Base-by-base conservation (phyloP, 2,888 invertebrate genomes). In the Patella depressa region DNA sequence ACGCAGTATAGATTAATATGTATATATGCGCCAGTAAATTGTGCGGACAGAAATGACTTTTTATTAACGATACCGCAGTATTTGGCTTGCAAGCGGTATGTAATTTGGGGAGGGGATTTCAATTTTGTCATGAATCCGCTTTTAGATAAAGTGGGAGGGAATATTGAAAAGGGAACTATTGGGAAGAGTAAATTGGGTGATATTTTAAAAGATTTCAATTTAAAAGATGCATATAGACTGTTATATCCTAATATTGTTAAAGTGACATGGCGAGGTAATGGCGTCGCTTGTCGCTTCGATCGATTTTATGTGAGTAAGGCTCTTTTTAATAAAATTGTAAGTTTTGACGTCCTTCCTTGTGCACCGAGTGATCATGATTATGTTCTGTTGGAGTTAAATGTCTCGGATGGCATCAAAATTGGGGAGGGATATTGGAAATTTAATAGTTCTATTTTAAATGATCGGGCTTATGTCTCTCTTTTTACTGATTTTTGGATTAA, bases 401-500 rank as follows among this genome's bases (percentile, higher is more conserved):
- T 65, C 19, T 65, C 65, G 65, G 65, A 15, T 15, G 65, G 19
- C n/a, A 65, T 65, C 17, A n/a, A 19, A 65, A 65, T 65, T 65
- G 65, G 65, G 19, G 65, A 65, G 65, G 65, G 65, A 14, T 65
- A 65, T n/a, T 65, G 65, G 65, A 65, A 65, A 15, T 65, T 65
- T 5, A 65, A 65, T n/a, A 65, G 19, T 2, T 65, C 65, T 15
- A 65, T 65, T 65, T 65, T 65, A 19, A n/a, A 65, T 19, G 65
- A 65, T 19, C 65, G 65, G 17, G 65, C 65, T 9, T 65, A 53
- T 53, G 69, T 72, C 19, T 65, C 65, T 45, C 53, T 73, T 72
- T 65, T 34, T 59, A 65, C 24, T 7, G 29, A 17, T 19, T 73
- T 45, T 65, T 45, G n/a, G 29, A 53, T n/a, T 24, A 65, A 65